Evolutionary conservation across 2,113 vertebrate species (phyloP), one percentile per base, ranked within the genome.

Genomic region (Dicentrarchus labrax): DNA sequence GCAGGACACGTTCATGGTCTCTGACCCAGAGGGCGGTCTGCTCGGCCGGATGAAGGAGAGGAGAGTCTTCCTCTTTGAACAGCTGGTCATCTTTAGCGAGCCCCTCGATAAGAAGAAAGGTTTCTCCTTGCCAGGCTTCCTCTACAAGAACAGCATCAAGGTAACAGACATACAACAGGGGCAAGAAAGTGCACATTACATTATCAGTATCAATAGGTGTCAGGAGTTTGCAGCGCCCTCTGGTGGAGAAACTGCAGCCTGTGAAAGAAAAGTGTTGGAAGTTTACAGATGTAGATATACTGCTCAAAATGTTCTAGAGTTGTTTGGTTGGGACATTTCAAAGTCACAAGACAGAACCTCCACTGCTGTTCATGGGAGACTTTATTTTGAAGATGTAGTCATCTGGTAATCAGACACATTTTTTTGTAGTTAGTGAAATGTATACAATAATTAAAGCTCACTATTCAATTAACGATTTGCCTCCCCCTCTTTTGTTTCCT

Each of bases 101-200:
- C 98, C 97, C 5, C 95, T 99, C 57, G 99, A 99, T 92, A 99
- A 97, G 94, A 99, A 99, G 94, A 98, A 97, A 94, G 99, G 98
- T 81, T 98, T 97, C 95, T 98, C 97, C 68, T 95, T 97, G 95
- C 98, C 99, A 0, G 97, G 97, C 72, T 99, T 98, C 94, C 96
- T 99, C 76, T 99, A 99, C 89, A 99, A 97, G 94, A 97, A 97
- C 94, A 99, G 98, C 80, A 98, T 99, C 92, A 99, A 99, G 97
- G 99, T 99, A 94, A 81, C 0, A 1, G 4, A n/a, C 9, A 10
- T 5, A 51, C 45, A 10, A 30, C 36, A 61, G n/a, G 12, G 8
- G 1, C 8, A 17, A 30, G 12, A 10, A 13, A 43, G 50, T 48
- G 21, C 4, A 6, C 16, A 17, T 2, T 24, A 1, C 45, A 15